Evolutionary conservation across 2,888 invertebrate genomes (phyloP).

Genomic region (Junonia oenone): DNA sequence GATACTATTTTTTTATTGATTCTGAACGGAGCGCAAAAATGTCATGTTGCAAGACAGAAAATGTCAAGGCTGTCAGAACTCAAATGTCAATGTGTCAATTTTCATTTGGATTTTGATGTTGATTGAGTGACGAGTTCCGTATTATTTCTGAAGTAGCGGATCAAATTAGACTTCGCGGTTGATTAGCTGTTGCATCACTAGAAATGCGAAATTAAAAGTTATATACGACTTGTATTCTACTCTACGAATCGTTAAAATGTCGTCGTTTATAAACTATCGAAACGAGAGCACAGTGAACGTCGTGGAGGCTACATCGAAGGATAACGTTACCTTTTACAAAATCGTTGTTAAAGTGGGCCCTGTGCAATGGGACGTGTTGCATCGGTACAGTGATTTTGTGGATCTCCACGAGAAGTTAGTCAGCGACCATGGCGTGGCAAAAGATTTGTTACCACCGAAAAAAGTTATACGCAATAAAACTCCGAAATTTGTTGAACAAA

Average conservation of each 20-base stretch:
- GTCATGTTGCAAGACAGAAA: not conserved
- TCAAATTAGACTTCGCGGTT: not conserved
- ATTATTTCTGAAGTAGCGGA: not conserved
- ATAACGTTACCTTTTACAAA: constrained; percentile 85
- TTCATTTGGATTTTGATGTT: not conserved
- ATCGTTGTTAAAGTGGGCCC: constrained; percentile 85
- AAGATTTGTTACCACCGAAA: constrained; percentile 94
- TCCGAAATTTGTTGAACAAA: constrained; percentile 85
- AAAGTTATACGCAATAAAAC: constrained; percentile 95
- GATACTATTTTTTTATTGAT: too few species aligned
- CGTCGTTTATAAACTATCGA: constrained; percentile 85
- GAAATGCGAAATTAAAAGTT: constrained; percentile 13
- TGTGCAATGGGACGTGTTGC: constrained; percentile 89
- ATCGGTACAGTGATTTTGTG: constrained; percentile 94
- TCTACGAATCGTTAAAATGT: constrained; percentile 73
- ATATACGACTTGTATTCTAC: not conserved
- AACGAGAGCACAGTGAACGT: constrained; percentile 84
- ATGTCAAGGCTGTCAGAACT: too few species aligned
- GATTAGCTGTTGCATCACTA: constrained; percentile 4
- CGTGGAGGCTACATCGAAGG: constrained; percentile 81
- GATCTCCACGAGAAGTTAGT: constrained; percentile 91
- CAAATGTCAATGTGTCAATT: not conserved
- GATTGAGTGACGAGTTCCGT: not conserved
- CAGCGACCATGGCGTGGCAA: constrained; percentile 62
- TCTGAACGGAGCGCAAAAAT: not conserved